Base-by-base conservation (phyloP, 2,888 invertebrate species). In the Scaptodrosophila latifasciaeformis region DNA sequence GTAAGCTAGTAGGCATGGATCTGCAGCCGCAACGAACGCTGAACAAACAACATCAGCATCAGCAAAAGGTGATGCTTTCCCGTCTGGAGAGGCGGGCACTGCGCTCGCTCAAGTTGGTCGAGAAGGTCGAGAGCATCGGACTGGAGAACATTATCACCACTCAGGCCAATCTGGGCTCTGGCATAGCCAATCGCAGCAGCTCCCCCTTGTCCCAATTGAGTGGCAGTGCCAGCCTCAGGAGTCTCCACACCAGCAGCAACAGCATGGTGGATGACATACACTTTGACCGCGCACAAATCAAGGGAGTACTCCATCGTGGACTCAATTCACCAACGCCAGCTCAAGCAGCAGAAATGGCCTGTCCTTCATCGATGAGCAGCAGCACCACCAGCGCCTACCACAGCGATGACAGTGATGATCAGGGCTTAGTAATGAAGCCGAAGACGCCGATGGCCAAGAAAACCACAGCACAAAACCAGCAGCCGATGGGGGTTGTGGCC, bases 161-260 rank as follows among this genome's bases (percentile, higher is more conserved):
- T 3, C 89, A 90, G 12, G 89, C 87, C 24, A 87, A 88, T 2
- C 88, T 91, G 5, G 89, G 91, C 10, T 90, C 82, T 21, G 86
- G 85, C 18, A 85, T 86, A 34, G 85, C 84, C 86, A 87, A 90
- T 91, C 88, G 91, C 4, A 89, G 91, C 54, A 71, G 81, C 12
- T 93, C 93, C 81, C 93, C 93, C 1, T 92, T 94, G 91, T 91
- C 93, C 62, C 93, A 93, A 86, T 84, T 94, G 46, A 93, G 92
- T 54, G 57, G 57, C 46, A 92, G 92, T 43, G 64, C 59, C 2
- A 93, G 93, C 74, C 86, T 94, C 12, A 92, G 91, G 84, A 87
- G 89, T 85, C 47, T 89, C 79, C 68, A 84, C 86, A 85, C 86
- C 37, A 82, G 82, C 56, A 67, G 84, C 78, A 74, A 83, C 31